These are phyloP conservation scores for Gallinago solitaria DNA, from an alignment of 2,797 vertebrate species.

Conservation along the genomic window DNA sequence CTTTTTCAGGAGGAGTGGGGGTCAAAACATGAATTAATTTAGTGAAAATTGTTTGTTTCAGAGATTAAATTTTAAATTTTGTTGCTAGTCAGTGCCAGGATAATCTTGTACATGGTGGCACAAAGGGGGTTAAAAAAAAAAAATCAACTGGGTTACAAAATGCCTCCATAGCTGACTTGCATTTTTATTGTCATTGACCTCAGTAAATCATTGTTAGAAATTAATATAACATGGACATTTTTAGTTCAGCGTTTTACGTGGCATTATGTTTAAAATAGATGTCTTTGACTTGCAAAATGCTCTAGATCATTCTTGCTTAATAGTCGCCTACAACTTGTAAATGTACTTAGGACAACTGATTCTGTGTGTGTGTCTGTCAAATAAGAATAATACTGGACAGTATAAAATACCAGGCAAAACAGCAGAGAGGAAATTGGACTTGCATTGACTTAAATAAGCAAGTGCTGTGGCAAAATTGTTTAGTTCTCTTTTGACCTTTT, in stretches of 20 bases:
- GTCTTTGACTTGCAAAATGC: conserved; percentile 51
- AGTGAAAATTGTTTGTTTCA: neutral
- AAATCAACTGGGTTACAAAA: neutral
- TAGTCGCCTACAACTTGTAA: conserved; percentile 14
- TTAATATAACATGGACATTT: conserved; percentile 49
- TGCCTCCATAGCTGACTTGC: conserved; percentile 36
- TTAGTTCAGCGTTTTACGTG: neutral
- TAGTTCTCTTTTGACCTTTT: conserved; percentile 80
- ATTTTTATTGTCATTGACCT: conserved; percentile 60
- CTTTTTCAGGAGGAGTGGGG: neutral
- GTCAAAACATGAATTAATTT: conserved; percentile 6
- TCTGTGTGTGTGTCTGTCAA: neutral
- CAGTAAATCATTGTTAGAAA: conserved; percentile 74
- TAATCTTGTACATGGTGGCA: neutral
- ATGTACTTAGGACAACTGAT: neutral
- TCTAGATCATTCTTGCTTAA: conserved; percentile 8
- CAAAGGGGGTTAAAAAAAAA: conserved; percentile 31
- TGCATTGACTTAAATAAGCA: conserved; percentile 79
- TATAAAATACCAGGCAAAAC: conserved; percentile 49
- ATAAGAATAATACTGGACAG: conserved; percentile 25
- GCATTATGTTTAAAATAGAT: conserved; percentile 32
- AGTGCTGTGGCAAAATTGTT: conserved; percentile 80
- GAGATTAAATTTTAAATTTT: neutral
- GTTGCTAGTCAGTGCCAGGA: neutral
- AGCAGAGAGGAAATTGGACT: conserved; percentile 74